A percentile compares a stretch with the other conserved stretches of the same genome.
Conservation (phyloP, 2,797 vertebrate species). For the Mormyrus hasselquistii region DNA sequence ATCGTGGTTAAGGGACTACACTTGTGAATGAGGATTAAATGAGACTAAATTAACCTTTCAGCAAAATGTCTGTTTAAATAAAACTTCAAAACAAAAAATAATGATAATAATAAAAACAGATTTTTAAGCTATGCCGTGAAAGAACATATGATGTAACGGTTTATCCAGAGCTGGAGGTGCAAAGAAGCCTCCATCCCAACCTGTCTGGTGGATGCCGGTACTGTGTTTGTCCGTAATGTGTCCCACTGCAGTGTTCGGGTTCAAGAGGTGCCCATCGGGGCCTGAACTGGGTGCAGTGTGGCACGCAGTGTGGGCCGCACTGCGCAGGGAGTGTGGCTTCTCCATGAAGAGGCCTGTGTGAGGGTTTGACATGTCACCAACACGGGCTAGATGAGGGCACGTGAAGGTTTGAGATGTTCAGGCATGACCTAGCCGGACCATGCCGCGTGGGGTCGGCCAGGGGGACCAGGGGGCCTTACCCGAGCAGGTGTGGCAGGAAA, state of each 20-base stretch:
- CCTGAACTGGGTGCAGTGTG: constrained; percentile 71
- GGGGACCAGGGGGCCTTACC: constrained; percentile 57
- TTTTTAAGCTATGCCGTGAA: not conserved
- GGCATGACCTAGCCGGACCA: not conserved
- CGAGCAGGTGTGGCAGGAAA: constrained; percentile 93
- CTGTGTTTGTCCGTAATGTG: constrained; percentile 27
- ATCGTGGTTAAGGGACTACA: not conserved
- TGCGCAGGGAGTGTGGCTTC: constrained; percentile 80
- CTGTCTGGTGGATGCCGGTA: constrained; percentile 40
- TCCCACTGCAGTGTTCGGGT: constrained; percentile 1
- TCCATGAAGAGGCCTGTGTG: constrained; percentile 91
- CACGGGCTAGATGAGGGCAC: not conserved
- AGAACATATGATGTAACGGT: not conserved
- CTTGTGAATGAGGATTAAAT: not conserved
- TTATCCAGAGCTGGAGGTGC: not conserved
- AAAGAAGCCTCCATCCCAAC: constrained; percentile 33
- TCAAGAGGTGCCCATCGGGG: constrained; percentile 42
- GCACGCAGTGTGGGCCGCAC: constrained; percentile 55
- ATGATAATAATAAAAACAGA: not conserved
- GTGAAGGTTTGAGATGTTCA: not conserved
- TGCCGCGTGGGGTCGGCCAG: too few relatives aligned
- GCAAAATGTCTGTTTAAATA: not conserved
- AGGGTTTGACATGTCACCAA: not conserved
- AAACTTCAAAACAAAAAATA: not conserved
- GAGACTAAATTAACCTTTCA: not conserved